Base-by-base conservation (phyloP, 2,113 vertebrate genomes). In the Tichodroma muraria region DNA sequence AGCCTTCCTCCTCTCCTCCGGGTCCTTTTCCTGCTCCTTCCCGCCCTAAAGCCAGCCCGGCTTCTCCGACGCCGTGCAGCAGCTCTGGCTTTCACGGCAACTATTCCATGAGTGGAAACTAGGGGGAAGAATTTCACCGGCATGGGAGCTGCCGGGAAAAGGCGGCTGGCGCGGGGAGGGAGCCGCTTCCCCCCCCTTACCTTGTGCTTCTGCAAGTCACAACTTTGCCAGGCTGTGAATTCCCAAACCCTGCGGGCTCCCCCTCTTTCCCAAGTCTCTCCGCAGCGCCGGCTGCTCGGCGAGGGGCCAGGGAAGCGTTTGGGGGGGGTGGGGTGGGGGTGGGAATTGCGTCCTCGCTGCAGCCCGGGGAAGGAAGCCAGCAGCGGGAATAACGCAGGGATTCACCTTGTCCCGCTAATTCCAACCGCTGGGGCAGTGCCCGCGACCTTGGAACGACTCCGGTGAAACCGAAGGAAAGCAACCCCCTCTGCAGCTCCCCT, bases 91-190 rank as follows among this genome's bases (percentile, higher is more conserved):
- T 13, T 6, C 13, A n/a, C 1, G 37, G n/a, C 75, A 92, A 50
- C 89, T 80, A 64, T 96, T 92, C 89, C 92, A 2, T 4, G 24
- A 14, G 2, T 80, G 87, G n/a, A 92, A 95, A 95, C 83, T 80
- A 86, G 89, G 80, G 93, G 87, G 94, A 95, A 88, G 63, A 94
- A 56, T 56, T 31, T n/a, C 83, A 21, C 80, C 50, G 79, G 89
- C 14, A 18, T 88, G 90, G 37, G 84, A 94, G n/a, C 52, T 2
- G 61, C 31, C 9, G 38, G 16, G 24, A 40, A 45, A 19, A 35
- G 60, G 89, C 93, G 78, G 80, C 92, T 75, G 90, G 83, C 50
- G 27, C 14, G 4, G 30, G 8, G 33, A 23, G 42, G 38, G 23
- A 45, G 45, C 11, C 1, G 72, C 42, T 45, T 45, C 33, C 37